Evolutionary conservation across 2,113 vertebrate species (phyloP).

Genomic region (Turnix velox): DNA sequence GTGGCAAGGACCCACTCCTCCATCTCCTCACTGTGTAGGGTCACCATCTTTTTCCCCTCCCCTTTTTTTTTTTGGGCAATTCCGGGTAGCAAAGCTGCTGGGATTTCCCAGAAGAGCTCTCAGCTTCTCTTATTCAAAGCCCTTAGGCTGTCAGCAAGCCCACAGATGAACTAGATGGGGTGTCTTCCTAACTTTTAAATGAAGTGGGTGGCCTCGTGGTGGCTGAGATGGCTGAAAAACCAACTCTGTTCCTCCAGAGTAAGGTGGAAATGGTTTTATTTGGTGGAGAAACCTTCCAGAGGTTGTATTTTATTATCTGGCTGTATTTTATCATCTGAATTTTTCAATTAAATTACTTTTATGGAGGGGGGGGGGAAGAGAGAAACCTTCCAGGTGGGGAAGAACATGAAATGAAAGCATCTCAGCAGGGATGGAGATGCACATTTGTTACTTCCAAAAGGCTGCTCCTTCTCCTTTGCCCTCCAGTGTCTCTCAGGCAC

Average conservation of each 20-base stretch:
- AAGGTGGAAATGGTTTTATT: not conserved
- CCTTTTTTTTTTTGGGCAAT: not conserved
- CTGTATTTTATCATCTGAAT: too few relatives aligned
- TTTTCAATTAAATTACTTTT: too few relatives aligned
- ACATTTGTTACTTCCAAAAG: fast-evolving
- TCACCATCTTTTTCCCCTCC: not conserved
- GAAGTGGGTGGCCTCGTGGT: not conserved
- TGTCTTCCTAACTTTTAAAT: not conserved
- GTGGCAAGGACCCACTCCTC: not conserved
- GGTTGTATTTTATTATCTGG: too few relatives aligned
- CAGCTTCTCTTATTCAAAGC: not conserved
- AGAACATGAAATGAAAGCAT: not conserved
- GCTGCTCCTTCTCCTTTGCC: not conserved
- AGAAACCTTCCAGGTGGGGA: too few relatives aligned
- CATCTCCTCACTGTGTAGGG: not conserved
- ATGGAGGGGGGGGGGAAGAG: too few relatives aligned
- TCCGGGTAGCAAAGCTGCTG: not conserved
- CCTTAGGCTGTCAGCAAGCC: not conserved
- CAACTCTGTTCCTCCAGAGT: fast-evolving
- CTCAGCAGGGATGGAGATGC: not conserved
- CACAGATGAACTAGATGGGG: not conserved
- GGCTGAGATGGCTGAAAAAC: not conserved
- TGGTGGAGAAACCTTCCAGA: too few relatives aligned
- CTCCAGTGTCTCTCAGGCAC: fast-evolving
- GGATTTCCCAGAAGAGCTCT: constrained; percentile 11